Evolutionary conservation across 2,797 vertebrate genomes (phyloP).

Genomic region (Aplochiton taeniatus): DNA sequence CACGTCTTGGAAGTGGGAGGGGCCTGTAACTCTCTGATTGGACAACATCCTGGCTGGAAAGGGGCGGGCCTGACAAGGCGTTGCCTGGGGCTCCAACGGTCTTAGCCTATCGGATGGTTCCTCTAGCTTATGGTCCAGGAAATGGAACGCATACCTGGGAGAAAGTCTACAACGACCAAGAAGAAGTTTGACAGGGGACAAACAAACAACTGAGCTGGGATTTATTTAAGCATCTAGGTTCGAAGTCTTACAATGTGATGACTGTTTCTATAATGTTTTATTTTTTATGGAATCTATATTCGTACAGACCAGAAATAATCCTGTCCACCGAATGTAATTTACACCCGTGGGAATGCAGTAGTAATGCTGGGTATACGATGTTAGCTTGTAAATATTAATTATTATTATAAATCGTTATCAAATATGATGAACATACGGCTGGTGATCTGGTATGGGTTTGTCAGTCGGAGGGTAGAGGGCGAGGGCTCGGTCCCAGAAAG

Average conservation of each 20-base stretch:
- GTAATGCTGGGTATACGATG: no score
- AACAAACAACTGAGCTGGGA: no score
- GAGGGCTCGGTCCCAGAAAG: slow-evolving; percentile 83
- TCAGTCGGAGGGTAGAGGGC: slow-evolving; percentile 72
- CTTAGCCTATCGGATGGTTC: neutral
- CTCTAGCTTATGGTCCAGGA: slow-evolving; percentile 62
- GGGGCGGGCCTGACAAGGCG: slow-evolving; percentile 68
- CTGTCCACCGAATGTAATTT: no score
- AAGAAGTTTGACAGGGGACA: neutral
- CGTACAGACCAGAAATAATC: no score
- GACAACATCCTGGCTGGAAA: slow-evolving; percentile 80
- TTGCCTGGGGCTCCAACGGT: slow-evolving; percentile 7
- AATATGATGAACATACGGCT: slow-evolving; percentile 79
- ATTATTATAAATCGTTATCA: neutral
- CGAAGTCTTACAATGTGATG: no score
- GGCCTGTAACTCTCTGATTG: slow-evolving; percentile 82
- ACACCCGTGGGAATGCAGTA: no score
- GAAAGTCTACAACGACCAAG: slow-evolving; percentile 78
- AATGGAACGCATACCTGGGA: slow-evolving; percentile 79
- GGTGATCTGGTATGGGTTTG: slow-evolving; percentile 63
- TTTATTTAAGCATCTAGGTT: no score
- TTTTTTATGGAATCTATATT: no score
- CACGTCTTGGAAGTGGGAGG: slow-evolving; percentile 90
- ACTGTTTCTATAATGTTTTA: no score
- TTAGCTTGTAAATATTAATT: no score